These are phyloP conservation scores for Drosophila glabriapex DNA, from an alignment of 2,888 invertebrate genomes.

Conservation along the genomic window DNA sequence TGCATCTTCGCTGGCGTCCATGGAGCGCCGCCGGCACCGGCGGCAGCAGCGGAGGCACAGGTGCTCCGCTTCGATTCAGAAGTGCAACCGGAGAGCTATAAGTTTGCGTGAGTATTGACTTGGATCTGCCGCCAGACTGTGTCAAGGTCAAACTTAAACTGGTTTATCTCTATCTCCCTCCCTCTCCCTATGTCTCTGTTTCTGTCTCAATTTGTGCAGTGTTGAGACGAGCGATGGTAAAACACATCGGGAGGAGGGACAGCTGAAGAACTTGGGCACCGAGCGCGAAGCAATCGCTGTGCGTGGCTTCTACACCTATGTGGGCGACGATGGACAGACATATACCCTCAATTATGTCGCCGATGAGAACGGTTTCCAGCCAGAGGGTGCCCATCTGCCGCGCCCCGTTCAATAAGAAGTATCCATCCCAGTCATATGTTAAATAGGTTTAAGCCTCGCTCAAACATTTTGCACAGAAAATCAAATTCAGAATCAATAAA, in stretches of 20 bases:
- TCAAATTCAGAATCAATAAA: conserved; percentile 14
- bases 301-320: conserved; percentile 87
- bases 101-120: conserved; percentile 79
- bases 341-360: conserved; percentile 86
- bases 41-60: conserved; percentile 86
- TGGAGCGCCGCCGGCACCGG: conserved; percentile 78
- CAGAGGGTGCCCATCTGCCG: conserved; percentile 85
- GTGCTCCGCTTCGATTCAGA: conserved; percentile 88
- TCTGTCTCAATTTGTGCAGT: conserved; percentile 79
- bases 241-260: conserved; percentile 87
- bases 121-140: conserved; percentile 27
- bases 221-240: conserved; percentile 89
- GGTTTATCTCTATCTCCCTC: conserved; percentile 24
- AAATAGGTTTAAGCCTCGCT: conserved; percentile 62
- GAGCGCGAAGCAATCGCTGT: conserved; percentile 88
- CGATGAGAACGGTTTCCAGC: conserved; percentile 85
- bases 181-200: conserved; percentile 8
- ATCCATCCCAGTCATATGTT: conserved; percentile 59
- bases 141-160: conserved; percentile 55
- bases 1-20: conserved; percentile 74
- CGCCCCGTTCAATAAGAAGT: conserved; percentile 65
- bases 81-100: conserved; percentile 84
- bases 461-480: conserved; percentile 10
- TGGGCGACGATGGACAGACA: conserved; percentile 87
- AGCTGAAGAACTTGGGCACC: conserved; percentile 87